These are phyloP conservation scores for Gallinago paraguaiae DNA, from an alignment of 2,113 vertebrate genomes.

Conservation along the genomic window DNA sequence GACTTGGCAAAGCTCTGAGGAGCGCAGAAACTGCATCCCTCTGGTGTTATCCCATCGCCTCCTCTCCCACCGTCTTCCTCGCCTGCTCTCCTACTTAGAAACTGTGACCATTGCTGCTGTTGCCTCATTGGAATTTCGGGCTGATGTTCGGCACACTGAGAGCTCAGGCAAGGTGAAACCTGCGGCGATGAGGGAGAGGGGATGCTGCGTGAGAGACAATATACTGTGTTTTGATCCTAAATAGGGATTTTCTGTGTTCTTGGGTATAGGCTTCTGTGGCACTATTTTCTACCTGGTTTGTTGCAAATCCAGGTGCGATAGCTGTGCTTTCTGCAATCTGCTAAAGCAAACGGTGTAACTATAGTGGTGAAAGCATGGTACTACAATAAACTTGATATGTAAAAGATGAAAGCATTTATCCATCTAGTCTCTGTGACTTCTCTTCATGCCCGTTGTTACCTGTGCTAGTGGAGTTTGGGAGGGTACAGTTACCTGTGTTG, in stretches of 20 bases:
- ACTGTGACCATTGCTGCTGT: background rate
- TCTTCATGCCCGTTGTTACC: background rate
- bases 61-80: background rate
- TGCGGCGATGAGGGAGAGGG: accelerated
- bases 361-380: background rate
- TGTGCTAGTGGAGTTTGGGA: background rate
- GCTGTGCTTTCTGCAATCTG: background rate
- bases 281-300: background rate
- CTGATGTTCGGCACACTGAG: background rate
- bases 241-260: background rate
- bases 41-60: accelerated
- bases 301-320: background rate
- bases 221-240: background rate
- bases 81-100: background rate
- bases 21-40: background rate
- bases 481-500: background rate
- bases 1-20: background rate
- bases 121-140: background rate
- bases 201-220: background rate
- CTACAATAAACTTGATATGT: background rate
- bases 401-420: background rate
- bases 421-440: accelerated
- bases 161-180: background rate
- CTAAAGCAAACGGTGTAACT: background rate
- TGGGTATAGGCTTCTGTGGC: too few relatives aligned